Base-by-base conservation (phyloP, 2,113 vertebrate species). In the Elachura formosa region DNA sequence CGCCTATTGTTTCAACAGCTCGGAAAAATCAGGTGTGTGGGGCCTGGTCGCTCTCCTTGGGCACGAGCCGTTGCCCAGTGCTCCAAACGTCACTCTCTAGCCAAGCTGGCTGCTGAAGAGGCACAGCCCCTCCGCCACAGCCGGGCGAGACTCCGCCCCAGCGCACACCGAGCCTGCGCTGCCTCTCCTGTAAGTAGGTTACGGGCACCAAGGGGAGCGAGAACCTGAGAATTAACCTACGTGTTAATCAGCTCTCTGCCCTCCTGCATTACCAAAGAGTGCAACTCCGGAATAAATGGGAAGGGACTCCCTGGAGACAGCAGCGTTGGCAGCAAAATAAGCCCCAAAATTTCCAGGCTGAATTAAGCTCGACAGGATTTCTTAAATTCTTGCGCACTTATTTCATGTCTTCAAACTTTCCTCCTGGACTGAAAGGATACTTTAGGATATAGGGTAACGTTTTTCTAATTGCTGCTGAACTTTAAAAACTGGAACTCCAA, bases 51-150 rank as follows among this genome's bases (percentile, higher is more conserved):
- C 10, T 4, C 21, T 26, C 23, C 33, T 11, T 18, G 41, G 64
- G 38, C 24, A 28, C 36, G 15, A 23, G 12, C 46, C 18, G 10
- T 20, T n/a, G 71, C 67, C 40, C 24, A 7, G 0, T 6, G 29
- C 29, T 84, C 52, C 7, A 16, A 43, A 52, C 2, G 3, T 6
- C 29, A 41, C 12, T 24, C 4, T 16, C 16, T 14, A 14, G 41
- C 17, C 21, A 8, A 45, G 28, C 34, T 21, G 43, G 20, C 20
- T 62, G 41, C 29, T 24, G 9, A 26, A 8, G 20, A 40, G 26
- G 54, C 29, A 7, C 40, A 34, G 59, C 12, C 49, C 6, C 15
- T 26, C 4, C 13, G 2, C 5, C n/a, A 5, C 43, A 1, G 1
- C 10, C 0, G 2, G 6, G 22, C 3, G 4, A 34, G 24, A 51